Base-by-base conservation (phyloP, 2,113 vertebrate species). In the Cairina moschata region DNA sequence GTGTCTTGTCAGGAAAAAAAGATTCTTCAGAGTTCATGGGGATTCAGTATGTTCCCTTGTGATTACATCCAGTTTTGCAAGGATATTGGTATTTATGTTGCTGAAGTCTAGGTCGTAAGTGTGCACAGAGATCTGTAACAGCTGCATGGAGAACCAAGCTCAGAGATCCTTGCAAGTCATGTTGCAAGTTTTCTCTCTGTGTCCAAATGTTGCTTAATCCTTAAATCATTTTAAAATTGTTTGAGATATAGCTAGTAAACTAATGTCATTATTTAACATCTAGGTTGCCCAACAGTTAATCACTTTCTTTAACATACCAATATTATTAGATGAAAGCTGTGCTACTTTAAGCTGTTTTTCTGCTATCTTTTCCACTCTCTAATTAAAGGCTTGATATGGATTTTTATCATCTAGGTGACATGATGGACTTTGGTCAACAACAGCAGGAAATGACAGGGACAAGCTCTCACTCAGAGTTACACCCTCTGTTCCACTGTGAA, bases 401-500 rank as follows among this genome's bases (percentile, higher is more conserved):
- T 74, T 89, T 89, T 92, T 74, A 42, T 85, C 22, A 0, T 96
- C 95, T 62, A 87, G 81, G 48, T 91, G 74, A 52, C 32, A 32
- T 66, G 60, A 83, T 4, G 18, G 67, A 32, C 31, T 91, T 90
- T 69, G 78, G 83, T 83, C 71, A 42, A 10, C 77, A 83, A 60
- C 46, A 88, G 63, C 91, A 94, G 92, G 95, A 97, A 97, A 73
- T 92, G 54, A 74, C 54, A 88, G 85, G 8, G 23, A 69, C 50
- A 65, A 63, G 32, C 13, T 40, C 42, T 72, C 95, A 36, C 73
- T 84, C 28, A 44, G 36, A 86, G 82, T 59, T 93, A 83, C 84
- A 85, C 90, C 63, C 66, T 85, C 55, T 83, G 63, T 95, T 94
- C 91, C 79, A 88, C 44, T 58, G 34, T 84, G 71, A 92, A 97